A percentile compares a stretch with the other conserved stretches of the same genome.
phyloP scores from a whole-genome alignment of 2,113 vertebrate genomes.

The Brienomyrus longianalis region DNA sequence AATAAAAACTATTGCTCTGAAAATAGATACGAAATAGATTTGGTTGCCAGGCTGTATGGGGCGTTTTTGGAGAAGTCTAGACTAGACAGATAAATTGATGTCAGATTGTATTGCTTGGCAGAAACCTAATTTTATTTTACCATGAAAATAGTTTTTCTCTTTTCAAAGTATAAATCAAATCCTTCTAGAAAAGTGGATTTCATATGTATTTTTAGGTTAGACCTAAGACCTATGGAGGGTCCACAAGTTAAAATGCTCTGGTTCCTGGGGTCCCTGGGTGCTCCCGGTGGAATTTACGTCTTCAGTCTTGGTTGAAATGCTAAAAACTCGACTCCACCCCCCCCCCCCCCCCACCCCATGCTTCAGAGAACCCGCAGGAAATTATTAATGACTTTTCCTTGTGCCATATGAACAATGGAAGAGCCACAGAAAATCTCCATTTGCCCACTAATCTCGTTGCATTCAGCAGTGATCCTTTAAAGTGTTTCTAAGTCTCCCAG shows the following conservation, averaged over 20 bases:
- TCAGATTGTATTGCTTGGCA: constrained; percentile 4
- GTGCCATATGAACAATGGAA: background rate
- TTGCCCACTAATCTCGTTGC: background rate
- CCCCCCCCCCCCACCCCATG: background rate
- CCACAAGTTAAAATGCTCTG: background rate
- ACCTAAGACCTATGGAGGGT: background rate
- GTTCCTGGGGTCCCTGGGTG: background rate
- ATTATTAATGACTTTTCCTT: background rate
- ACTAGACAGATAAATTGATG: constrained; percentile 7
- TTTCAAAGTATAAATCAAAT: background rate
- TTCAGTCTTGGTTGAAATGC: background rate
- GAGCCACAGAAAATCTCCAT: background rate
- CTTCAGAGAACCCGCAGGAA: background rate
- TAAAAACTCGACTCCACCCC: background rate
- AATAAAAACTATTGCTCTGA: background rate
- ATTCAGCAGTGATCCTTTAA: background rate
- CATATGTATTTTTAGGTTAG: background rate
- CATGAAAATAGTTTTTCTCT: background rate
- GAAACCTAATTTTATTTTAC: background rate
- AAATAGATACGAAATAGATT: background rate
- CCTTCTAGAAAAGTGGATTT: background rate
- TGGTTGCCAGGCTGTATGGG: background rate
- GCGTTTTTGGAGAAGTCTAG: background rate
- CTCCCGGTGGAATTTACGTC: background rate
- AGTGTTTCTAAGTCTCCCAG: background rate